Evolutionary conservation across 2,888 invertebrate genomes (phyloP).

Genomic region (Nephrotoma flavescens): DNA sequence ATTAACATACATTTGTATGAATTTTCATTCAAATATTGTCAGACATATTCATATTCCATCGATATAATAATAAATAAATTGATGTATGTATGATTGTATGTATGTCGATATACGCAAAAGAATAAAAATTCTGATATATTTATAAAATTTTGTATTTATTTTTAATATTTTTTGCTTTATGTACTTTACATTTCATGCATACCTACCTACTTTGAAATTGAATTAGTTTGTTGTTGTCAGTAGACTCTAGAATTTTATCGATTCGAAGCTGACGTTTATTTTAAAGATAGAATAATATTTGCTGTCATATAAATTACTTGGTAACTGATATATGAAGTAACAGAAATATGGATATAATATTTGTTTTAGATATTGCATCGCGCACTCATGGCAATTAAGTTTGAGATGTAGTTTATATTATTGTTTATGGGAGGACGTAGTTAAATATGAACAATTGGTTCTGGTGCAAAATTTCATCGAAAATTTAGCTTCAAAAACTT

Average conservation of each 20-base stretch:
- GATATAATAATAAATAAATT: not conserved
- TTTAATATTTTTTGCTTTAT: not conserved
- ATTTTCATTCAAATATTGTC: not conserved
- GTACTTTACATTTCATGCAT: too few relatives aligned
- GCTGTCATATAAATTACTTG: not conserved
- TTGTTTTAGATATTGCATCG: not conserved
- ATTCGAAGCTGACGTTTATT: not conserved
- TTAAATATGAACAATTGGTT: too few relatives aligned
- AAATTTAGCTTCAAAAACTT: too few relatives aligned
- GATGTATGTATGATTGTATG: not conserved
- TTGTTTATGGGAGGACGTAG: not conserved
- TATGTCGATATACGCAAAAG: not conserved
- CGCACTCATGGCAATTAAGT: not conserved
- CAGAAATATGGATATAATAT: not conserved
- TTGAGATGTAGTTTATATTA: not conserved
- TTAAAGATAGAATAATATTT: not conserved
- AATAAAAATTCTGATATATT: not conserved
- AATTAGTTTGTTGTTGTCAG: not conserved
- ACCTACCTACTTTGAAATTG: not conserved
- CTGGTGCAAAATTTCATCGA: too few relatives aligned
- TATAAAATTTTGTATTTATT: not conserved
- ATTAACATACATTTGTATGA: not conserved
- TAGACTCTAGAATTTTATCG: not conserved
- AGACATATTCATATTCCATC: not conserved
- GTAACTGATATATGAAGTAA: not conserved